Conservation (phyloP, 2,113 vertebrate genomes). For the Aspidoscelis tigris region DNA sequence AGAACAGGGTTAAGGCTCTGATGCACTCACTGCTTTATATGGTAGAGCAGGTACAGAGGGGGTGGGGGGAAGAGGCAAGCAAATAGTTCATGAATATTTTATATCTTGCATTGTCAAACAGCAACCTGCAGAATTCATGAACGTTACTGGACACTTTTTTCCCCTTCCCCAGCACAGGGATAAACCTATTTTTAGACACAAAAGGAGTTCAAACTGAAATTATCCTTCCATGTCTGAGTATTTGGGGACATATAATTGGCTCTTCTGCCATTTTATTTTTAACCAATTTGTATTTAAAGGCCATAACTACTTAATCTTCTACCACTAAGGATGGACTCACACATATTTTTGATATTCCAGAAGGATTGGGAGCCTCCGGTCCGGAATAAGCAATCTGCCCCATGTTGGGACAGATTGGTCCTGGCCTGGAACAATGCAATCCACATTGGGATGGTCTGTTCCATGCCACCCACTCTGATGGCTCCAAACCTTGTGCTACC, state of each 20-base stretch:
- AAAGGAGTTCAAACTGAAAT: constrained; percentile 12
- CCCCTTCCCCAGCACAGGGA: background rate
- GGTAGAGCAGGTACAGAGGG: background rate
- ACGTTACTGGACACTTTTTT: background rate
- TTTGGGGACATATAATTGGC: constrained; percentile 25
- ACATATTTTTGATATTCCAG: too few species aligned
- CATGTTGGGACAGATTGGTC: too few species aligned
- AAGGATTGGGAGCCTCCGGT: too few species aligned
- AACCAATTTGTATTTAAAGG: constrained; percentile 28
- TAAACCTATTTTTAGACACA: constrained; percentile 1
- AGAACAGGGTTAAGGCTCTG: background rate
- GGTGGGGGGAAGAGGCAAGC: background rate
- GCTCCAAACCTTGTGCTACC: too few species aligned
- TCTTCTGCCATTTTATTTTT: constrained; percentile 21
- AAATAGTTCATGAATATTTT: constrained; percentile 10
- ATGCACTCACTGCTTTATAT: background rate
- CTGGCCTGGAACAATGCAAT: too few species aligned
- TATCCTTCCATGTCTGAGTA: constrained; percentile 17
- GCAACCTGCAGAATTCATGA: background rate
- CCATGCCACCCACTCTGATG: too few species aligned
- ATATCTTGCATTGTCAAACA: background rate
- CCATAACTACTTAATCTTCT: constrained; percentile 5
- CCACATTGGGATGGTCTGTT: too few species aligned
- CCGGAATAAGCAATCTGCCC: too few species aligned
- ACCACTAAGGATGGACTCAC: too few species aligned